Conservation (phyloP, 2,888 invertebrate species). For the Pycnomerus fuliginosus region DNA sequence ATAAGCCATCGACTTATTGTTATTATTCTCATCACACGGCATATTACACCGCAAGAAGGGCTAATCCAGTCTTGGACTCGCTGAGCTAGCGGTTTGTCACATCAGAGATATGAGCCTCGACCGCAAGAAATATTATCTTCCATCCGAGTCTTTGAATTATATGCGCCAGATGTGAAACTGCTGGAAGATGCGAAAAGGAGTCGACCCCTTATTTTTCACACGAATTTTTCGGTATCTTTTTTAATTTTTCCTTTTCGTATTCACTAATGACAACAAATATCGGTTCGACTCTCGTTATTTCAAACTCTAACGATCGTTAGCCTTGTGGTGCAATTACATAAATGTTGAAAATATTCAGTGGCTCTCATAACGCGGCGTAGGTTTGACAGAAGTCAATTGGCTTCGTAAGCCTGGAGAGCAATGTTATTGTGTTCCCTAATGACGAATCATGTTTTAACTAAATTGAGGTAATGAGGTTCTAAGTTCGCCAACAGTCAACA, state of each 20-base stretch:
- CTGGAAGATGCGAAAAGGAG: conserved; percentile 23
- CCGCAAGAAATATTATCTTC: conserved; percentile 50
- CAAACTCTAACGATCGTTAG: too few relatives aligned
- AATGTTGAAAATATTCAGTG: conserved; percentile 23
- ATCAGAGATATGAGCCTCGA: conserved; percentile 47
- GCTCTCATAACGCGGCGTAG: conserved; percentile 22
- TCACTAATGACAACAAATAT: too few relatives aligned
- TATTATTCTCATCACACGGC: conserved; percentile 53
- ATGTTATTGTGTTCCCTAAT: conserved; percentile 46
- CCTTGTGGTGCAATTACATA: too few relatives aligned
- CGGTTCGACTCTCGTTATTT: too few relatives aligned
- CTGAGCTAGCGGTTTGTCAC: conserved; percentile 53
- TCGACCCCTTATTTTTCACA: conserved; percentile 19
- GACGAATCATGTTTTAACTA: conserved; percentile 51
- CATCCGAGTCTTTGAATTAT: conserved; percentile 48
- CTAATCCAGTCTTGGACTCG: conserved; percentile 48
- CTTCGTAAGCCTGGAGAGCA: conserved; percentile 49
- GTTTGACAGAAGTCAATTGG: conserved; percentile 47
- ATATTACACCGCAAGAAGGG: conserved; percentile 49
- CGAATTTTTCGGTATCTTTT: too few relatives aligned
- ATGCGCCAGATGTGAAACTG: conserved; percentile 46
- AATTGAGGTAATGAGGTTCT: conserved; percentile 51
- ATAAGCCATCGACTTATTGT: conserved; percentile 51
- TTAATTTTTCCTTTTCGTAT: too few relatives aligned
- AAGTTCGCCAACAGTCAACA: conserved; percentile 41